Evolutionary conservation across 2,888 invertebrate species (phyloP), one percentile per base, ranked within the genome.

Genomic region (Ischnura elegans): DNA sequence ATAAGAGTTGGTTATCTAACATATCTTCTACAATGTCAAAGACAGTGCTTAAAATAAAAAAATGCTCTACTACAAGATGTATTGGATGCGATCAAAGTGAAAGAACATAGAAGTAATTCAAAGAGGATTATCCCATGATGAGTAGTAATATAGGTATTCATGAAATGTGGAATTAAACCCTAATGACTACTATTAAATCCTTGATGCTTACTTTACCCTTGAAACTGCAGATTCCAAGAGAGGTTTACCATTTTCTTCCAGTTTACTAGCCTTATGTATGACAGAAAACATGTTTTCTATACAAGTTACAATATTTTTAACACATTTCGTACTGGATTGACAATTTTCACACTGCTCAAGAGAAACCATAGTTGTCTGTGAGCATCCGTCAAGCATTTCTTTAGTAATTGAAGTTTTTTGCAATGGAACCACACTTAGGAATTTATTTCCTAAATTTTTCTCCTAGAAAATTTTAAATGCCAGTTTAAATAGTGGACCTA

Each of bases 401-500:
- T 25, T 90, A 61, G 10, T 10, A 2, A 42, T 0, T 61, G 4
- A 25, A 2, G 47, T 36, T 4, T 5, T 3, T 0, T 90, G 51
- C 10, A 46, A 45, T 25, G 0, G 25, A 25, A 6, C 42, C 0
- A 42, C 36, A 55, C 25, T 8, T 10, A n/a, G 25, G 5, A 21
- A 19, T 25, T 51, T 16, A 42, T 90, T 5, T 25, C 2, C 25
- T 1, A 90, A 21, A 5, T n/a, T 55, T 5, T 90, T 36, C 51
- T 90, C 61, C 90, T 90, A 90, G 36, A 90, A 90, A 21, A 90
- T 25, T n/a, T n/a, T n/a, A n/a, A n/a, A n/a, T n/a, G n/a, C n/a
- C n/a, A n/a, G n/a, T n/a, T n/a, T n/a, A n/a, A n/a, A n/a, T n/a
- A n/a, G n/a, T n/a, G n/a, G 1, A 29, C 25, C 25, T 25, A 0